Conservation (phyloP, 1,140 invertebrate genomes). For the Amyelois transitella region DNA sequence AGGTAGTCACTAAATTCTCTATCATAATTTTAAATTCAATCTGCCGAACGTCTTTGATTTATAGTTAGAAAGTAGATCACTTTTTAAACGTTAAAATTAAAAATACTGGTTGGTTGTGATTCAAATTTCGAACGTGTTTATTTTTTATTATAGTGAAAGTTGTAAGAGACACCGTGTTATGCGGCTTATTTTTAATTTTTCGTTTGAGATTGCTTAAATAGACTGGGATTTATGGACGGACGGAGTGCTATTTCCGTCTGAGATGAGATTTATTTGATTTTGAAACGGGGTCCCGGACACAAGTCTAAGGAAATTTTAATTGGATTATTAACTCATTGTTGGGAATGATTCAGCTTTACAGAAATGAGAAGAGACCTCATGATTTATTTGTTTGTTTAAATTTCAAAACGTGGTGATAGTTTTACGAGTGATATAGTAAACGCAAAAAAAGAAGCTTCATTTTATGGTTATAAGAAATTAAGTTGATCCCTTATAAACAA, state of each 20-base stretch:
- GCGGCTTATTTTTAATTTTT: constrained; percentile 67
- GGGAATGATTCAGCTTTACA: constrained; percentile 30
- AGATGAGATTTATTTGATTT: constrained; percentile 69
- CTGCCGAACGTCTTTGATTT: not conserved
- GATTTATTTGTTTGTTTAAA: constrained; percentile 33
- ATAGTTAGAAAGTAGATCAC: not conserved
- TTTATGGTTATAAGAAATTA: constrained; percentile 3
- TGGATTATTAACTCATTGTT: constrained; percentile 59
- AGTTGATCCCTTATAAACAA: not conserved
- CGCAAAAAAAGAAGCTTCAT: constrained; percentile 6
- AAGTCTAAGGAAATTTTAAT: constrained; percentile 69
- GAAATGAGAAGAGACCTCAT: constrained; percentile 30
- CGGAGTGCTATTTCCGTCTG: constrained; percentile 70
- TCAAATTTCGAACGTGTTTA: constrained; percentile 5
- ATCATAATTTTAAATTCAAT: not conserved
- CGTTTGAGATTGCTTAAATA: constrained; percentile 68
- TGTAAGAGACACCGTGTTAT: constrained; percentile 38
- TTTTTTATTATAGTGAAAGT: constrained; percentile 25
- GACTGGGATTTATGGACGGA: constrained; percentile 66
- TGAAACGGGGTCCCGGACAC: constrained; percentile 65
- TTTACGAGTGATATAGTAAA: too few relatives aligned
- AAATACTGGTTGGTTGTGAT: not conserved
- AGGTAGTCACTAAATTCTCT: not conserved
- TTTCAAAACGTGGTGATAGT: too few relatives aligned
- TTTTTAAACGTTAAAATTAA: not conserved